Percentiles rank a stretch among this genome's conserved stretches.
Conservation (phyloP, 2,888 invertebrate genomes). For the Perdita meconis region DNA sequence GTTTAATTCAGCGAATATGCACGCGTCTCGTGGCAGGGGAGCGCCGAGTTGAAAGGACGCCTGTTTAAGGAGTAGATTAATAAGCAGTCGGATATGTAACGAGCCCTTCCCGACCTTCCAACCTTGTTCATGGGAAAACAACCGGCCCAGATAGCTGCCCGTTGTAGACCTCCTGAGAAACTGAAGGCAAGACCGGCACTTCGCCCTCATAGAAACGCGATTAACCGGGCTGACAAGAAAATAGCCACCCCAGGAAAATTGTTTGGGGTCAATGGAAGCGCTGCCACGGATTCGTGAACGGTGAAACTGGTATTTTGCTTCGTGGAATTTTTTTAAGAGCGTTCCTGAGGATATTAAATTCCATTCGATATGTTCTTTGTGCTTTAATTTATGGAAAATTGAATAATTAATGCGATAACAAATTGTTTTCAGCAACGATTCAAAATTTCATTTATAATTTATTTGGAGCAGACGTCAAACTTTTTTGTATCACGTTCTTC, state of each 20-base stretch:
- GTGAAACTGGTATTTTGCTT: too few species aligned
- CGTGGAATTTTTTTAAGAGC: too few species aligned
- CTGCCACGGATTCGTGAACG: too few species aligned
- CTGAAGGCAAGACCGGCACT: constrained; percentile 4
- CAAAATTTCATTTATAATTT: too few species aligned
- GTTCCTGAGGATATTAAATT: too few species aligned
- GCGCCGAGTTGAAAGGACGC: constrained; percentile 36
- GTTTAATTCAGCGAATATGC: constrained; percentile 25
- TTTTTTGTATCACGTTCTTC: too few species aligned
- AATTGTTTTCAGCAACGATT: too few species aligned
- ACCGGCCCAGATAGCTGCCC: constrained; percentile 43
- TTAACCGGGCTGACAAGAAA: constrained; percentile 46
- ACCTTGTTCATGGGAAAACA: constrained; percentile 57
- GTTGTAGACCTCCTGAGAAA: constrained; percentile 56
- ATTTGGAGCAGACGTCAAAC: too few species aligned
- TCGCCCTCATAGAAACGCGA: constrained; percentile 47
- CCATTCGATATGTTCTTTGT: too few species aligned
- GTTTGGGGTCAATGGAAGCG: not conserved
- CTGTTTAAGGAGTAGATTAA: constrained; percentile 57
- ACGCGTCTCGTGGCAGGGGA: constrained; percentile 28
- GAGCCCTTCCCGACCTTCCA: constrained; percentile 47
- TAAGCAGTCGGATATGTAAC: constrained; percentile 57
- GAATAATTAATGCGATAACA: too few species aligned
- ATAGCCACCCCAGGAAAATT: constrained; percentile 13
- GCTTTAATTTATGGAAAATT: too few species aligned